Conservation (phyloP, 2,888 invertebrate species). For the Zaprionus bogoriensis region DNA sequence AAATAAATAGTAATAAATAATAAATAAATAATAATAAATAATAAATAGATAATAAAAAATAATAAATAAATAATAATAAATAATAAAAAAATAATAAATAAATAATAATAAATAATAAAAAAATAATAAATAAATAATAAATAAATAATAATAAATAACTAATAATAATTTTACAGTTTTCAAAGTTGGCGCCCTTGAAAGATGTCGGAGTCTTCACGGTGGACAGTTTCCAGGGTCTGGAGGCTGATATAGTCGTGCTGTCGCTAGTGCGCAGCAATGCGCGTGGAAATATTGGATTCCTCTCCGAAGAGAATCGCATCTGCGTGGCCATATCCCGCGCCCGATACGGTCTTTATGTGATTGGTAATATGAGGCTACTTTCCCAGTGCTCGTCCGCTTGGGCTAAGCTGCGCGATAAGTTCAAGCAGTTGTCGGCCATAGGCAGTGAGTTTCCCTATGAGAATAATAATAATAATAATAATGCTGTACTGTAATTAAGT, state of each 20-base stretch:
- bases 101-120: too few species aligned
- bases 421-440: conserved; percentile 84
- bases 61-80: too few species aligned
- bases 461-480: neutral
- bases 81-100: too few species aligned
- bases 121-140: too few species aligned
- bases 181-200: conserved; percentile 8
- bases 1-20: too few species aligned
- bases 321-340: conserved; percentile 91
- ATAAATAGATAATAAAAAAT: too few species aligned
- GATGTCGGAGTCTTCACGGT: conserved; percentile 85
- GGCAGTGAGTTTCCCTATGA: conserved; percentile 75
- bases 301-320: conserved; percentile 87
- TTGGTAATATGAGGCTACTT: conserved; percentile 88
- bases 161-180: conserved; percentile 16
- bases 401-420: conserved; percentile 82
- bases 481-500: too few species aligned
- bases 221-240: conserved; percentile 92
- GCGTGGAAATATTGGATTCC: conserved; percentile 88
- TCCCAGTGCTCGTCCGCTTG: conserved; percentile 84
- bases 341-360: conserved; percentile 87
- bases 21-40: too few species aligned
- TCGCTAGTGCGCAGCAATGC: conserved; percentile 90
- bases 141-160: neutral
- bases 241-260: conserved; percentile 89